Evolutionary conservation across 2,888 invertebrate genomes (phyloP).

Genomic region (Diploptera punctata): DNA sequence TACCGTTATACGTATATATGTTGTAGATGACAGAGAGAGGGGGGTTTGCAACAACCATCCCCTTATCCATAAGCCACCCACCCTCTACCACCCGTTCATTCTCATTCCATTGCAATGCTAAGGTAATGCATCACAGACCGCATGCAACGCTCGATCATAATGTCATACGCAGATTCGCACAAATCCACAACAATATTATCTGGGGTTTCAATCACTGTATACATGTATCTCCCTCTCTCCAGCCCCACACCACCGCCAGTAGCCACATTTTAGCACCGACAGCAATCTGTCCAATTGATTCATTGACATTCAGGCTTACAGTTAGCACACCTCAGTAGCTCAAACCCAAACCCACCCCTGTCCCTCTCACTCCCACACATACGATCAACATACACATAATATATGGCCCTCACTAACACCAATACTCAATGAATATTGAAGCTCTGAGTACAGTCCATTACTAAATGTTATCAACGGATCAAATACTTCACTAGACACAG

Average conservation of each 20-base stretch:
- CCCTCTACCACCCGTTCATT: too few relatives aligned
- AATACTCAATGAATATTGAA: conserved; percentile 31
- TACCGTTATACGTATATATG: background rate
- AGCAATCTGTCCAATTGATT: conserved; percentile 41
- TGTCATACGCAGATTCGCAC: conserved; percentile 38
- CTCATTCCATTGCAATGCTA: conserved; percentile 16
- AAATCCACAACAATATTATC: conserved; percentile 39
- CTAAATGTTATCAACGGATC: conserved; percentile 8
- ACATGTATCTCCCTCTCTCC: conserved; percentile 20
- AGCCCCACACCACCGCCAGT: background rate
- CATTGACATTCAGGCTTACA: conserved; percentile 35
- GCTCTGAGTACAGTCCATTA: conserved; percentile 8
- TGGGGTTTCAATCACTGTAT: conserved; percentile 37
- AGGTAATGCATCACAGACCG: conserved; percentile 31
- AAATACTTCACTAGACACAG: too few relatives aligned
- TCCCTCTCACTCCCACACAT: conserved; percentile 4
- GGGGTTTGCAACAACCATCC: background rate
- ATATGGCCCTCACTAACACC: conserved; percentile 24
- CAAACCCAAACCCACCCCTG: too few relatives aligned
- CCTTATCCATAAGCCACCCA: background rate
- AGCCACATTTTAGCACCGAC: conserved; percentile 39
- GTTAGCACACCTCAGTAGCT: conserved; percentile 10
- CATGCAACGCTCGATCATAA: conserved; percentile 29
- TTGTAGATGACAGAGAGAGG: background rate
- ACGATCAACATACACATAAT: conserved; percentile 26